A percentile compares a stretch with the other conserved stretches of the same genome.
phyloP scores from a whole-genome alignment of 2,113 vertebrate species.

The Fregetta grallaria region DNA sequence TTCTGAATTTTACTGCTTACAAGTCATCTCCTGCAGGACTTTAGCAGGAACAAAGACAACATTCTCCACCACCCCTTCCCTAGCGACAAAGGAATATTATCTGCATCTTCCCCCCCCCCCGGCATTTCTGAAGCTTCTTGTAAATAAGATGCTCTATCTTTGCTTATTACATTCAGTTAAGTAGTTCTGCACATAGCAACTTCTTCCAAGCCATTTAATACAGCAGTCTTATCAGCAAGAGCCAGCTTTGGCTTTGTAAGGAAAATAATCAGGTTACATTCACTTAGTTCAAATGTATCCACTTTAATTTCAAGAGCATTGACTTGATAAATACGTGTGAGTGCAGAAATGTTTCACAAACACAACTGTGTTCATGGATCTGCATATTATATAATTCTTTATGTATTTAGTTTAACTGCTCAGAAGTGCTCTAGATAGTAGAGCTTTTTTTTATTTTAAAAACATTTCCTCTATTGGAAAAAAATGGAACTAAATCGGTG shows the following conservation, averaged over 20 bases:
- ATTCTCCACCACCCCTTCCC: not conserved
- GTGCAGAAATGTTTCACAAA: not conserved
- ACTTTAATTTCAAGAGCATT: not conserved
- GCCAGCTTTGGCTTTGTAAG: not conserved
- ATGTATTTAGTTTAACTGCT: not conserved
- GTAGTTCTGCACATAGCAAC: not conserved
- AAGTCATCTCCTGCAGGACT: not conserved
- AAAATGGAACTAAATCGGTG: not conserved
- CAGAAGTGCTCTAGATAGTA: not conserved
- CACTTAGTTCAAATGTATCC: not conserved
- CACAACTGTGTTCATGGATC: not conserved
- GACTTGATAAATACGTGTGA: not conserved
- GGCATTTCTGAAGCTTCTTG: not conserved
- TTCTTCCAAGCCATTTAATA: not conserved
- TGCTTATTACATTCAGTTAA: not conserved
- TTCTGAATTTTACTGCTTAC: not conserved
- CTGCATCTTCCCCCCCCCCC: not conserved
- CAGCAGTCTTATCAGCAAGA: not conserved
- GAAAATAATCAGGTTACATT: not conserved
- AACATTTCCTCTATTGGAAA: not conserved
- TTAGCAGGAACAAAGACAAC: not conserved
- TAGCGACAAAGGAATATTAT: not conserved
- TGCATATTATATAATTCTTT: not conserved
- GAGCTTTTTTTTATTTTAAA: not conserved
- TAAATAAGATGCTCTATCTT: not conserved